Conservation (phyloP, 2,888 invertebrate genomes). For the Eristalinus sepulchralis region DNA sequence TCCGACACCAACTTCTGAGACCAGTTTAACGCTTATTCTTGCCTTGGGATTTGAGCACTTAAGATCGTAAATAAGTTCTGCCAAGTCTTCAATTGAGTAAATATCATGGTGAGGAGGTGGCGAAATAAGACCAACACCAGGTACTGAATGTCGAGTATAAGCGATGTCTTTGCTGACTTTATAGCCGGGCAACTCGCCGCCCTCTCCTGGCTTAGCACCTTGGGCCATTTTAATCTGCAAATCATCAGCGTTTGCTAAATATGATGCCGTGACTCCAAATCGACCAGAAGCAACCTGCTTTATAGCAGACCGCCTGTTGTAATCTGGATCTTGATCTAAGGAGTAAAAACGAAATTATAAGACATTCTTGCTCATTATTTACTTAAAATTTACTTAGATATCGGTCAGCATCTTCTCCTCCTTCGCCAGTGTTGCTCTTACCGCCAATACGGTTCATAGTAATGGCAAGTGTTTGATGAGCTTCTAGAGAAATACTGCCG, state of each 20-base stretch:
- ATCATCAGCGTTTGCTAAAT: constrained; percentile 98
- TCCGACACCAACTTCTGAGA: constrained; percentile 99
- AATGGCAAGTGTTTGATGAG: constrained; percentile 95
- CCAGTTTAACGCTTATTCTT: constrained; percentile 97
- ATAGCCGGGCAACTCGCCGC: constrained; percentile 96
- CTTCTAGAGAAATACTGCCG: constrained; percentile 97
- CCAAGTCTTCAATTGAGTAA: constrained; percentile 99
- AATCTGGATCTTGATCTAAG: constrained; percentile 87
- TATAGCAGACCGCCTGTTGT: constrained; percentile 95
- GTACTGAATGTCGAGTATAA: constrained; percentile 95
- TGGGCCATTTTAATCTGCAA: constrained; percentile 99
- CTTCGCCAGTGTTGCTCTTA: constrained; percentile 99
- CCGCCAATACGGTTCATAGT: constrained; percentile 99
- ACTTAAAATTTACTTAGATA: constrained; percentile 83
- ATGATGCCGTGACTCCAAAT: constrained; percentile 98
- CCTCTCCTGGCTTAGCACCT: constrained; percentile 99
- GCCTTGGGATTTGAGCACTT: constrained; percentile 98
- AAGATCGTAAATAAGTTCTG: constrained; percentile 98
- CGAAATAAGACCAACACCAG: constrained; percentile 98
- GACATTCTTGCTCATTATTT: neutral
- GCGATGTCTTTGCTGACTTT: constrained; percentile 98
- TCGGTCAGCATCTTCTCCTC: constrained; percentile 91
- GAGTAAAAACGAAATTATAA: constrained; percentile 14
- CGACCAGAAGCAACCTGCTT: constrained; percentile 99
- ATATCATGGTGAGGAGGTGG: constrained; percentile 99